These are phyloP conservation scores for Bombus consobrinus DNA, from an alignment of 1,140 invertebrate species.

Conservation along the genomic window DNA sequence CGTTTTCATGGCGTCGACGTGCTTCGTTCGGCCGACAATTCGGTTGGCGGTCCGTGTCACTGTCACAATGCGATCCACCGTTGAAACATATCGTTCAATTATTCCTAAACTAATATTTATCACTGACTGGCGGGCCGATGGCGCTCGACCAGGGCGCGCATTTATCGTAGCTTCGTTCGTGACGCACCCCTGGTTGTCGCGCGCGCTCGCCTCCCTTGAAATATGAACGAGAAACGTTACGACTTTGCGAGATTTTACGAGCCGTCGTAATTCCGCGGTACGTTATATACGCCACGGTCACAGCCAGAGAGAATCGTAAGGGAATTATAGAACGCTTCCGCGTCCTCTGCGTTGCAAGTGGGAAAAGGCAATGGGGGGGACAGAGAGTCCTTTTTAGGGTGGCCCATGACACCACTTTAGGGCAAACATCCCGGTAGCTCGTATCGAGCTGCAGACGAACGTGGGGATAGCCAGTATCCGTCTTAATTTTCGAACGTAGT, in stretches of 20 bases:
- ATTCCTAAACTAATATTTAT: conserved; percentile 67
- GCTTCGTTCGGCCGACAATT: conserved; percentile 30
- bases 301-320: conserved; percentile 7
- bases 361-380: not conserved
- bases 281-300: not conserved
- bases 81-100: conserved; percentile 57
- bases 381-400: not conserved
- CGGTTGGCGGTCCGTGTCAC: conserved; percentile 40
- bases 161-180: conserved; percentile 28
- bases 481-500: conserved; percentile 77
- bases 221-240: conserved; percentile 45
- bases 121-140: conserved; percentile 3
- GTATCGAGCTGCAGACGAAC: conserved; percentile 16
- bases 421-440: conserved; percentile 39
- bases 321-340: conserved; percentile 37
- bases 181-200: not conserved
- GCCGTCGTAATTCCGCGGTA: conserved; percentile 14
- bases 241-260: conserved; percentile 42
- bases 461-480: conserved; percentile 42
- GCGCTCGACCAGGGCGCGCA: not conserved
- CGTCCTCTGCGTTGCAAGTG: not conserved
- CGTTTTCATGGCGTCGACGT: conserved; percentile 38
- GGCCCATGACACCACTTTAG: not conserved
- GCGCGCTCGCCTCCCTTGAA: not conserved
- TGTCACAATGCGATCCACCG: conserved; percentile 53